Conservation (phyloP, 53 echinoderm and acorn worm genomes). For the Astropecten irregularis region DNA sequence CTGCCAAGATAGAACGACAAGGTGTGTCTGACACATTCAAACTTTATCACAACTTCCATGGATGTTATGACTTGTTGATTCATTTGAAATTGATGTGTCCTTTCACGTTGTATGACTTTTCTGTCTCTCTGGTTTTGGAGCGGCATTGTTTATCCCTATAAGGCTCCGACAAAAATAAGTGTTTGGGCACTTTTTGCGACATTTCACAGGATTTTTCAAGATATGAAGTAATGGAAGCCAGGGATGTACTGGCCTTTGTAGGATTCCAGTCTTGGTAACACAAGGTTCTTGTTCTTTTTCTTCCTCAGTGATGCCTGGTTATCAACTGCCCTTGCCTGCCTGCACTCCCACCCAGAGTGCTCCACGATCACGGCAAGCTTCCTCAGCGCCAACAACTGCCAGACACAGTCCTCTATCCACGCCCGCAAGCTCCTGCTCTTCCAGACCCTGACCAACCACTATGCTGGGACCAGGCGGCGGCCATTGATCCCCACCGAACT, state of each 20-base stretch:
- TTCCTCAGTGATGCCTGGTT: conserved; percentile 81
- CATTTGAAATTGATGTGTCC: too few relatives aligned
- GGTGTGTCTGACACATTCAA: conserved; percentile 12
- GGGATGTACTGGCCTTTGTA: too few relatives aligned
- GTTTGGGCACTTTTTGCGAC: too few relatives aligned
- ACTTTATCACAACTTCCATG: neutral
- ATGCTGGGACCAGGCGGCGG: conserved; percentile 13
- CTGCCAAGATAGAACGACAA: conserved; percentile 14
- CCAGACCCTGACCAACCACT: conserved; percentile 60
- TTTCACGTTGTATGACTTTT: too few relatives aligned
- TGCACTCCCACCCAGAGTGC: conserved; percentile 84
- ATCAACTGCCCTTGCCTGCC: conserved; percentile 74
- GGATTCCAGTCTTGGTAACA: too few relatives aligned
- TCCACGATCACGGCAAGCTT: conserved; percentile 60
- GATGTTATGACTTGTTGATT: neutral
- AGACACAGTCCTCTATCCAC: conserved; percentile 60
- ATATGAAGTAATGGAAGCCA: too few relatives aligned
- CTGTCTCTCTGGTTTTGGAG: too few relatives aligned
- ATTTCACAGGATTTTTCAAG: too few relatives aligned
- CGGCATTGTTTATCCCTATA: too few relatives aligned
- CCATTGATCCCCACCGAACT: conserved; percentile 71
- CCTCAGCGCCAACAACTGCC: conserved; percentile 56
- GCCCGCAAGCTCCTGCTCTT: conserved; percentile 81
- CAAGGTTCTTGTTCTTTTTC: neutral
- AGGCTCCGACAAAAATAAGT: too few relatives aligned